Evolutionary conservation across 2,113 vertebrate species (phyloP), one percentile per base, ranked within the genome.

Genomic region (Condylura cristata): DNA sequence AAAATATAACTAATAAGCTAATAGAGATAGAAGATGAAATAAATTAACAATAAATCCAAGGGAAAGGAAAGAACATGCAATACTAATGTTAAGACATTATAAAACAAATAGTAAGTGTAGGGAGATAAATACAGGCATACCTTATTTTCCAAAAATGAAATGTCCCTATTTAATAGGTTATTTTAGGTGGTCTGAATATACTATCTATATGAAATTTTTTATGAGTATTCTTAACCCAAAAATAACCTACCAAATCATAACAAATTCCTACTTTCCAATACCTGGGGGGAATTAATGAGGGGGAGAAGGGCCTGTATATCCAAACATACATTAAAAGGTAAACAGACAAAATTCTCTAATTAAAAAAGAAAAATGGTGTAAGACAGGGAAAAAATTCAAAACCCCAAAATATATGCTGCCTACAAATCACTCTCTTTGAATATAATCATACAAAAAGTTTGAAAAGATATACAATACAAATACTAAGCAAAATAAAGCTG

Each of bases 21-120:
- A 78, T 18, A 70, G 4, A 78, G 34, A 79, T 11, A 90, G 48
- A 93, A 94, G 85, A 58, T 76, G 5, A 94, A 89, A 86, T 75
- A 74, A 85, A 34, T 0, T 4, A 95, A 82, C 70, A 84, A 84
- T 65, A 76, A 86, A 34, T 58, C 22, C 39, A 66, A 95, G 39
- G 86, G 32, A 89, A 81, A 90, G 8, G 39, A 56, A 16, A 95
- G n/a, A 91, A 32, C 82, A 85, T 66, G 8, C 6, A 93, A 75
- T 76, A 75, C 13, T 58, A 87, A n/a, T 79, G 20, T 1, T 95
- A 7, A 84, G 28, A 88, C 18, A 87, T 79, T 24, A 84, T 22
- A 56, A 60, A 91, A 65, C 22, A 76, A 93, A 76, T 13, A 60
- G 28, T 70, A 89, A 72, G 4, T n/a, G 16, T 84, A n/a, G n/a